Evolutionary conservation across 2,113 vertebrate genomes (phyloP), one percentile per base, ranked within the genome.

Genomic region (Colinus virginianus): DNA sequence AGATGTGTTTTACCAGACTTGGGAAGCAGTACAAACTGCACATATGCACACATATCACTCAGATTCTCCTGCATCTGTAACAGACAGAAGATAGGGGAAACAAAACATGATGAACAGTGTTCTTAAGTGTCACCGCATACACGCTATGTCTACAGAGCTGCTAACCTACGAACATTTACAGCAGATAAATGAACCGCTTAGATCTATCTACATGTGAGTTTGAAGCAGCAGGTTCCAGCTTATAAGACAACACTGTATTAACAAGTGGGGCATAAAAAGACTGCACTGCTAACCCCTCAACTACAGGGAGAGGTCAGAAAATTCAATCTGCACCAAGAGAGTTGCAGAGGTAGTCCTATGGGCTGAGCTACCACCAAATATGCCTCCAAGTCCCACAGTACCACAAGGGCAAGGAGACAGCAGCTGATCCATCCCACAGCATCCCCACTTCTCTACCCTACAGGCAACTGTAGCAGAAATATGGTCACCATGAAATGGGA

Each of bases 261-360:
- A 48, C 6, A 1, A 1, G 13, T 1, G 12, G 45, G 23, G 13
- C 42, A 28, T 26, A 28, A 62, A 2, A 5, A 69, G 26, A 13
- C 36, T 46, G 5, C 14, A 15, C 1, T 23, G 32, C 69, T 67
- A 13, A 13, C 34, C 6, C n/a, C 28, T 32, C 30, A 10, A 21
- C n/a, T 32, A 25, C 11, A 45, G 30, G 20, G 4, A 70, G 51
- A 34, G 11, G 68, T 5, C 20, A 30, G 34, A 4, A 77, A 58
- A 80, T 11, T 26, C 51, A 53, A 26, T 53, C 51, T 53, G 40
- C 34, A 45, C 0, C 0, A 0, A n/a, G n/a, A 83, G 16, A 46
- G 42, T 66, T 8, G 23, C 4, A 45, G 45, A 61, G 70, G 38
- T 42, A 78, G n/a, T 5, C n/a, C 48, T 82, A 43, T 2, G 12